Percentiles rank a stretch among this genome's conserved stretches.
phyloP scores from a whole-genome alignment of 2,888 invertebrate genomes.

The Leptarthrus brevirostris region DNA sequence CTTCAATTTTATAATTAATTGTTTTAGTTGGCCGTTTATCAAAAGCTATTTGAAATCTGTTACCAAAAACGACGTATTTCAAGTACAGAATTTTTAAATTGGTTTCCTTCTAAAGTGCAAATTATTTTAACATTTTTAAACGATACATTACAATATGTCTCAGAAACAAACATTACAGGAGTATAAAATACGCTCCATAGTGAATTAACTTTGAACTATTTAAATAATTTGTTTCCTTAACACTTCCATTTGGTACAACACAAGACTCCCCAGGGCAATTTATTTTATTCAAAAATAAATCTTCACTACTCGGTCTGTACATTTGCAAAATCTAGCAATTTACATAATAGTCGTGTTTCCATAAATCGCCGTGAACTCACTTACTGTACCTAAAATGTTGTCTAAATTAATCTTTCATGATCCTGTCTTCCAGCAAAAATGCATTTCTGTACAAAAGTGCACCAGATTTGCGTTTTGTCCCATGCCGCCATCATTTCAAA shows the following conservation, averaged over 20 bases:
- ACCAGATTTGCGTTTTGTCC: not conserved
- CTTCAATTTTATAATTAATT: too few relatives aligned
- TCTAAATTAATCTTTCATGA: slow-evolving; percentile 35
- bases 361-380: slow-evolving; percentile 39
- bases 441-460: slow-evolving; percentile 29
- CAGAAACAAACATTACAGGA: not conserved
- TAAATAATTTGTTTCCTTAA: not conserved
- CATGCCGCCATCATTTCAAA: not conserved
- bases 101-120: too few relatives aligned
- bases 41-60: too few relatives aligned
- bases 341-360: slow-evolving; percentile 44
- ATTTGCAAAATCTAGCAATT: slow-evolving; percentile 32
- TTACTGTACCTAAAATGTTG: slow-evolving; percentile 26
- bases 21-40: too few relatives aligned
- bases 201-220: slow-evolving; percentile 26
- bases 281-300: slow-evolving; percentile 28
- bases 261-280: too few relatives aligned
- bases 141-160: not conserved
- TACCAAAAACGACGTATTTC: too few relatives aligned
- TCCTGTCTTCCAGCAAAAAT: slow-evolving; percentile 12
- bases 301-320: slow-evolving; percentile 6
- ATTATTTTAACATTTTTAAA: too few relatives aligned
- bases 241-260: not conserved
- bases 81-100: too few relatives aligned
- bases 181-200: not conserved